Conservation (phyloP, 2,113 vertebrate species). For the Gymnogyps californianus region DNA sequence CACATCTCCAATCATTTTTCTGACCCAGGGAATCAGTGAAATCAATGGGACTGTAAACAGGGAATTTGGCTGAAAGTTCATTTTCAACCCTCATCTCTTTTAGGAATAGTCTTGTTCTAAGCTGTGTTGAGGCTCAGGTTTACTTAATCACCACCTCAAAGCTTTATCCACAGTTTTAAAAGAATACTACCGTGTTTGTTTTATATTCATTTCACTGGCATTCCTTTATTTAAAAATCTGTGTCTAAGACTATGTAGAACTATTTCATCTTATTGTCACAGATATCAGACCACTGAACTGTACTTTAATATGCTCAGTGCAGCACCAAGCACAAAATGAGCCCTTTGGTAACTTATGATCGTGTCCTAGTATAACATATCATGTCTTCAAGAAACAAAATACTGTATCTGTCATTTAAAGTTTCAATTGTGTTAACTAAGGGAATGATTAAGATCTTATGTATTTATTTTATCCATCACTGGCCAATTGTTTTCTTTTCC, state of each 20-base stretch:
- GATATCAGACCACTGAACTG: not conserved
- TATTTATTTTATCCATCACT: not conserved
- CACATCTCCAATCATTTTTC: not conserved
- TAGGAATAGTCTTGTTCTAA: not conserved
- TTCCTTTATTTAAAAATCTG: not conserved
- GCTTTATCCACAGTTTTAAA: not conserved
- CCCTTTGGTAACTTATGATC: not conserved
- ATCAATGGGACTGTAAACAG: not conserved
- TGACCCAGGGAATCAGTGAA: not conserved
- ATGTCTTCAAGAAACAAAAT: not conserved
- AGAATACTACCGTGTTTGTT: not conserved
- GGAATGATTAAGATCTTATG: not conserved
- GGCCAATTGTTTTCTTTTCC: not conserved
- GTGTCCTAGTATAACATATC: not conserved
- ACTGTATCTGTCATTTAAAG: not conserved
- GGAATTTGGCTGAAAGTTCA: not conserved
- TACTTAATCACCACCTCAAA: not conserved
- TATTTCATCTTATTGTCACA: not conserved
- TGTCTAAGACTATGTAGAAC: not conserved
- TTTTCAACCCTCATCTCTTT: not conserved
- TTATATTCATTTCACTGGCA: not conserved
- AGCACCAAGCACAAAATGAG: not conserved
- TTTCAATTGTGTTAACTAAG: not conserved
- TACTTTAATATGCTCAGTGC: not conserved
- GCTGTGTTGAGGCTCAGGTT: not conserved